Base-by-base conservation (phyloP, 2,888 invertebrate genomes). In the Leptinotarsa juncta region DNA sequence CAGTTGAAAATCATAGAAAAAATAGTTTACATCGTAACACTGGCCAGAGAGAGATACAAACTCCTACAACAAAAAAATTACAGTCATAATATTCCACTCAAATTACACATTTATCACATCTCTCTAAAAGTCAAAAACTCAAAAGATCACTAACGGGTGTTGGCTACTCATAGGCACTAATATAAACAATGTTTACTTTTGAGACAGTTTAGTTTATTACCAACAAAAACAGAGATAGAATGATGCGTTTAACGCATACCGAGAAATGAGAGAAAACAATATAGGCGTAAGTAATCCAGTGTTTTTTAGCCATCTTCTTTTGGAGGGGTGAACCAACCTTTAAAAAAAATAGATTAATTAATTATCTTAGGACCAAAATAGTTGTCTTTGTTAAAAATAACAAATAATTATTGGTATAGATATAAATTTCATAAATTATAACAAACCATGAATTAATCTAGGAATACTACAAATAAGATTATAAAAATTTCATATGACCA, bases 291-390 rank as follows among this genome's bases (percentile, higher is more conserved):
- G 72, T 26, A 53, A 79, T 79, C 4, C 51, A 16, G 51, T 7
- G 7, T 16, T 51, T 42, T 50, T 94, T 95, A 96, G 91, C 96
- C 96, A 89, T 96, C 96, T 90, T 95, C 96, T 88, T 96, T 96
- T 49, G 96, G 96, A 72, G 96, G 96, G 84, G 96, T 96, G 88
- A 95, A 96, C 96, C 96, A 96, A 82, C 96, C 96, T 96, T 89
- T 16, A 90, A 91, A 81, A 75, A 78, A 84, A 68, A 53, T 18
- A 18, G 42, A 18, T 53, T n/a, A 20, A 16, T 50, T 48, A 18
- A 66, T 65, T 42, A 50, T n/a, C 5, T 42, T 10, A 2, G n/a
- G 23, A 26, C 32, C 18, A 53, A 53, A 18, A 42, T 10, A 42
- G 42, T 42, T 42, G 42, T 42, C 10, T 42, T 42, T 10, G 10